Evolutionary conservation across 2,113 vertebrate genomes (phyloP), one percentile per base, ranked within the genome.

Genomic region (Gymnarchus niloticus): DNA sequence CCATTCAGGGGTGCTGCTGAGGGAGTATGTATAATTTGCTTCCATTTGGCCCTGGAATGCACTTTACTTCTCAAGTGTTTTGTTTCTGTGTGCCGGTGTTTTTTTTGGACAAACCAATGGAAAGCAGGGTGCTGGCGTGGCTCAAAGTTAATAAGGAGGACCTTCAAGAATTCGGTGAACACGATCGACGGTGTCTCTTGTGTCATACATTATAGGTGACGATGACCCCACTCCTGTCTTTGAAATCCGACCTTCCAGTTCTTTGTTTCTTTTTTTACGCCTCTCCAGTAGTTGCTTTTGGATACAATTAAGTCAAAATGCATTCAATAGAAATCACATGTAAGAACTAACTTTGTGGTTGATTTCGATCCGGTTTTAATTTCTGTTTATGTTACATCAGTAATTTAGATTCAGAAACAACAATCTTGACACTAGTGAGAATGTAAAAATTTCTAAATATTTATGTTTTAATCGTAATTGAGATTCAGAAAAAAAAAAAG

Each of bases 1-100:
- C 51, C 10, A 7, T 9, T 5, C 21, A 3, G n/a, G 57, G 2
- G 59, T 33, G n/a, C 21, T n/a, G 33, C n/a, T 6, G 49, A n/a
- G 28, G 57, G 86, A 81, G 76, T 81, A 54, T 17, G 12, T 82
- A 49, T 57, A 57, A 48, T 65, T 56, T 33, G 49, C 37, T 51
- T 83, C 61, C 56, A 87, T 76, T 82, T 77, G 54, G 83, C 76
- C 82, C 33, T 80, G 86, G 87, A 85, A 89, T 88, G 88, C 83
- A 83, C 69, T 87, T 77, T 54, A 86, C 84, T 80, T 78, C 61
- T 86, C 25, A 17, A 88, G 81, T 85, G 87, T 85, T 88, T 65
- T 85, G 81, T 73, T 89, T 86, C 48, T 88, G 86, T 73, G 56
- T 84, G 61, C 44, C 76, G 3, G 56, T 86, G 85, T 87, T 77